Conservation (phyloP, 2,888 invertebrate genomes). For the Mythimna pallens region DNA sequence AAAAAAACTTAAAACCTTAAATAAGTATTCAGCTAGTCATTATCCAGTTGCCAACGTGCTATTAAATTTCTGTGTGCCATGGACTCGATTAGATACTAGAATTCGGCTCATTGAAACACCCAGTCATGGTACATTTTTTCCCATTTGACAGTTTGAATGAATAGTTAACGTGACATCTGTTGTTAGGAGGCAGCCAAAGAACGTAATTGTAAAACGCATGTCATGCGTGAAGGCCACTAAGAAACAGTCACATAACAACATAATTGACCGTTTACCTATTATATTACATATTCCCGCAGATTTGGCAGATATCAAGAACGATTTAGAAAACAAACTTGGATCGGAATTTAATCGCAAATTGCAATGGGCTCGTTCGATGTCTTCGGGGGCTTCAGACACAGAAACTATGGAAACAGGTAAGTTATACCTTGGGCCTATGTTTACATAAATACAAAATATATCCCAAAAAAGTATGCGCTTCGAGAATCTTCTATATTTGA, state of each 20-base stretch:
- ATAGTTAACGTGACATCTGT: conserved; percentile 27
- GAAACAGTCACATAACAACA: conserved; percentile 19
- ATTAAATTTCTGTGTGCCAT: background rate
- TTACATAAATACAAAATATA: background rate
- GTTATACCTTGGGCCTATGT: background rate
- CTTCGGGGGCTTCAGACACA: conserved; percentile 94
- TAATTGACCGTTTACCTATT: conserved; percentile 32
- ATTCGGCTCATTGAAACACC: background rate
- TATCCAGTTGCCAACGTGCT: background rate
- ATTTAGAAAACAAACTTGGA: conserved; percentile 92
- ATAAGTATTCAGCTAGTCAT: background rate
- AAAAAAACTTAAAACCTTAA: conserved; percentile 9
- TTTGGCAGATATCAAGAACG: conserved; percentile 93
- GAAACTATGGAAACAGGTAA: conserved; percentile 79
- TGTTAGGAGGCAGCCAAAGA: conserved; percentile 19
- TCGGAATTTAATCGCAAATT: conserved; percentile 93
- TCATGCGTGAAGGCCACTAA: conserved; percentile 48
- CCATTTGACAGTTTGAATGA: conserved; percentile 16
- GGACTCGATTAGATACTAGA: background rate
- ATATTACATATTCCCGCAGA: conserved; percentile 74
- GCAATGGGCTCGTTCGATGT: conserved; percentile 92
- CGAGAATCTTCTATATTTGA: no score
- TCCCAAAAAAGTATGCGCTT: background rate
- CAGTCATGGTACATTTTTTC: conserved; percentile 23
- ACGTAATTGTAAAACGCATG: conserved; percentile 28